These are phyloP conservation scores for Halichondria panicea DNA, from an alignment of 37 sponge, comb jelly and placozoan species.

Conservation along the genomic window DNA sequence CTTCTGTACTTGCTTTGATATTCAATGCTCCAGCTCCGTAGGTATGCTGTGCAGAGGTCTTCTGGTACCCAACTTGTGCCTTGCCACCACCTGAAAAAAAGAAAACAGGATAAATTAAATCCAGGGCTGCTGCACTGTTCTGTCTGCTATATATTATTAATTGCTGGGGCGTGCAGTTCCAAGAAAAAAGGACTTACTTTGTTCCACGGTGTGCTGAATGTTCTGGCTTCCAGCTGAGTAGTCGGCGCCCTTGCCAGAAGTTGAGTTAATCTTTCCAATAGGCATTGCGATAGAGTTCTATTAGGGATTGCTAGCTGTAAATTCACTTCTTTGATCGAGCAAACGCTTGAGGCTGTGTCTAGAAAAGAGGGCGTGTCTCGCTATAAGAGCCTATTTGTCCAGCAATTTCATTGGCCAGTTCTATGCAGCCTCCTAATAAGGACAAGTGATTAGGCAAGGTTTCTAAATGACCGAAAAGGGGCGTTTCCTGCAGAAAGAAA, in stretches of 20 bases:
- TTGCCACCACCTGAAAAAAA: slow-evolving; percentile 40
- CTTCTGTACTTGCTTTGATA: slow-evolving; percentile 52
- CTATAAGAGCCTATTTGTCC: background rate
- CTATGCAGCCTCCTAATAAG: too few relatives aligned
- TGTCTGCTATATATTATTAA: too few relatives aligned
- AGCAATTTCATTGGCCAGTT: too few relatives aligned
- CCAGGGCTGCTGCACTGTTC: too few relatives aligned
- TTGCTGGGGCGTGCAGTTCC: too few relatives aligned
- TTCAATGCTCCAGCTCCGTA: slow-evolving; percentile 87
- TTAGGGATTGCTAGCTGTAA: background rate
- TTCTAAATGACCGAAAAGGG: too few relatives aligned
- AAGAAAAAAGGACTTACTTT: slow-evolving; percentile 43
- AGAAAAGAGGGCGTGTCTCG: slow-evolving; percentile 34
- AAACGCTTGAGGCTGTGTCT: background rate
- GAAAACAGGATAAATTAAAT: too few relatives aligned
- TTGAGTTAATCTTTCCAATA: slow-evolving; percentile 71
- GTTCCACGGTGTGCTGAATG: slow-evolving; percentile 29
- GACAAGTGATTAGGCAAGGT: too few relatives aligned
- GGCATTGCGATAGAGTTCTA: slow-evolving; percentile 52
- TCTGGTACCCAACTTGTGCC: slow-evolving; percentile 56
- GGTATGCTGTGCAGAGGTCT: slow-evolving; percentile 51
- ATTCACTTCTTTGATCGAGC: background rate
- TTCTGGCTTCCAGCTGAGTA: slow-evolving; percentile 75
- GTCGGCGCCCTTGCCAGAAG: slow-evolving; percentile 82
- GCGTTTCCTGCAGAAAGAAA: too few relatives aligned